phyloP scores from a whole-genome alignment of 1,140 invertebrate species.

The Drosophila funebris region DNA sequence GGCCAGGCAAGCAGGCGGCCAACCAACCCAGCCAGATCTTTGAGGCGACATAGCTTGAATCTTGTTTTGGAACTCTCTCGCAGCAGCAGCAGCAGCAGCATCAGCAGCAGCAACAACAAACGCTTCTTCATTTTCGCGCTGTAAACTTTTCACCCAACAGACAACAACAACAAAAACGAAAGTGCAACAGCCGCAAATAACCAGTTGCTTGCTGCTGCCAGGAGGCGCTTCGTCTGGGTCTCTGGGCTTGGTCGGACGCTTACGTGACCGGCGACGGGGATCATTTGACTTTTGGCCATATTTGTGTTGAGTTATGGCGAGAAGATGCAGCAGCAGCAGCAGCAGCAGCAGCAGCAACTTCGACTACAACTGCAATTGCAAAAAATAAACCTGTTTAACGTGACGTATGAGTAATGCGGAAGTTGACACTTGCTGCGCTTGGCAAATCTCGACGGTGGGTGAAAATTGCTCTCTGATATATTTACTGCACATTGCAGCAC shows the following conservation, averaged over 20 bases:
- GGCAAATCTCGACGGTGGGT: slow-evolving; percentile 53
- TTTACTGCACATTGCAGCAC: slow-evolving; percentile 61
- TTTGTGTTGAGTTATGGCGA: slow-evolving; percentile 74
- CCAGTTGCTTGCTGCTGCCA: slow-evolving; percentile 17
- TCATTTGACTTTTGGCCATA: slow-evolving; percentile 81
- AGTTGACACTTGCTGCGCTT: slow-evolving; percentile 73
- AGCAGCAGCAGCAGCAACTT: slow-evolving; percentile 9
- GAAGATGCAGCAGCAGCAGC: slow-evolving; percentile 62
- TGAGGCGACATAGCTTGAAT: slow-evolving; percentile 53
- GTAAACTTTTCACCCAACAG: slow-evolving; percentile 65
- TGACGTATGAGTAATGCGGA: slow-evolving; percentile 78
- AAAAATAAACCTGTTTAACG: slow-evolving; percentile 56
- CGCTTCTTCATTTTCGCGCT: slow-evolving; percentile 78
- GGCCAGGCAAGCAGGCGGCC: slow-evolving; percentile 3
- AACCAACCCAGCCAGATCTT: slow-evolving; percentile 48
- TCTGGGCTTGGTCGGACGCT: slow-evolving; percentile 75
- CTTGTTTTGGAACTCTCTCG: slow-evolving; percentile 71
- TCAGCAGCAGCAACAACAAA: slow-evolving; percentile 39
- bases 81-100: slow-evolving; percentile 31
- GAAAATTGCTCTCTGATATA: slow-evolving; percentile 71
- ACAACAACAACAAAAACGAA: slow-evolving; percentile 63
- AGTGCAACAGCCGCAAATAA: slow-evolving; percentile 59
- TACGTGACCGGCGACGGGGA: slow-evolving; percentile 69
- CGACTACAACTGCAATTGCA: neutral
- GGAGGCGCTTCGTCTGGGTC: slow-evolving; percentile 31